These are phyloP conservation scores for Notothenia rossii DNA, from an alignment of 2,113 vertebrate species.

Conservation along the genomic window DNA sequence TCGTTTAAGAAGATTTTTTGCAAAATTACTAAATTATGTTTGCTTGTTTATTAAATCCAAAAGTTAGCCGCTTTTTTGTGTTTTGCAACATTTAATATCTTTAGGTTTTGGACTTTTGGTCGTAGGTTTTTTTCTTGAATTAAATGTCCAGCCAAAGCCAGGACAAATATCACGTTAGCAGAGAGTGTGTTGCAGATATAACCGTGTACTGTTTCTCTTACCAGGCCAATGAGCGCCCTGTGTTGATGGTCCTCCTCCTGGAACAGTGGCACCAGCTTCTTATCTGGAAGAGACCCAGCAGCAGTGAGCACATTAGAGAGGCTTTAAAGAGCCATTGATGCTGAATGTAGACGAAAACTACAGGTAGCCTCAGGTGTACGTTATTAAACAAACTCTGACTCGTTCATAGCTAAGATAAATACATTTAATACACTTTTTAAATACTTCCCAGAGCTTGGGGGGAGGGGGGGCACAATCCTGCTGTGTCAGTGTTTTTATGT, in stretches of 20 bases:
- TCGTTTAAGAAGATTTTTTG: no score
- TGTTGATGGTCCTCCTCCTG: constrained; percentile 93
- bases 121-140: no score
- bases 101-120: no score
- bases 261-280: constrained; percentile 89
- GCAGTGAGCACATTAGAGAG: constrained; percentile 16
- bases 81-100: no score
- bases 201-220: constrained; percentile 70
- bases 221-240: constrained; percentile 90
- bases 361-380: constrained; percentile 31
- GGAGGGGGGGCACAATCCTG: constrained; percentile 16
- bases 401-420: constrained; percentile 34
- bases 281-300: constrained; percentile 81
- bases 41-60: no score
- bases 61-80: no score
- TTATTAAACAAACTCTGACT: constrained; percentile 39
- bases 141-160: not conserved
- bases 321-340: constrained; percentile 50
- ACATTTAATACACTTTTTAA: not conserved
- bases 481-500: constrained; percentile 40
- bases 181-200: not conserved
- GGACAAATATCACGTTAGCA: not conserved
- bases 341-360: not conserved
- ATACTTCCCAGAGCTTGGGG: constrained; percentile 27
- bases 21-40: no score